These are phyloP conservation scores for Neomonachus schauinslandi DNA, from an alignment of 2,113 vertebrate species.

Conservation along the genomic window DNA sequence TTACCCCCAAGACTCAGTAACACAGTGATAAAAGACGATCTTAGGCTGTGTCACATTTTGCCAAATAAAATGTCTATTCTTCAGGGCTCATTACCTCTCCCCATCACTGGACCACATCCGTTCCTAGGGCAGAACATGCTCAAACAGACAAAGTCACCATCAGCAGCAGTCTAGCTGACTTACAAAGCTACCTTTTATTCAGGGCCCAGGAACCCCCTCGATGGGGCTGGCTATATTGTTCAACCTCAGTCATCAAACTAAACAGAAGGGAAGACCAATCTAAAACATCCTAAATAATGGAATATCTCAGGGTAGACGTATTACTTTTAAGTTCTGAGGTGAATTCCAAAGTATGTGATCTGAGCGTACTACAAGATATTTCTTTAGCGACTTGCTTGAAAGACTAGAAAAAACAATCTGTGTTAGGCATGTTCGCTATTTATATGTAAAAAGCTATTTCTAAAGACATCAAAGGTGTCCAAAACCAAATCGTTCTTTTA, in stretches of 20 bases:
- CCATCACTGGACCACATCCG: not conserved
- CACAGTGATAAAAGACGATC: not conserved
- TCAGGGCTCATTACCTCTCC: not conserved
- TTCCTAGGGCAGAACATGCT: not conserved
- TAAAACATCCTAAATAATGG: not conserved
- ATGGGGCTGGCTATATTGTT: not conserved
- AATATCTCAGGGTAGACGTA: not conserved
- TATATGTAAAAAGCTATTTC: not conserved
- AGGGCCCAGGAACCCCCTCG: not conserved
- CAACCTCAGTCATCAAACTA: not conserved
- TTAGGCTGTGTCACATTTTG: not conserved
- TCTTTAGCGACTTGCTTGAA: not conserved
- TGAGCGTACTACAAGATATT: not conserved
- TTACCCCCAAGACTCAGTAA: not conserved
- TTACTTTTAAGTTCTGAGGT: not conserved
- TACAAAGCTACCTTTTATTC: not conserved
- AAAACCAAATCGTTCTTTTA: conserved; percentile 44
- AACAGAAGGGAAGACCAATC: not conserved
- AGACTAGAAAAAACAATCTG: conserved; percentile 9
- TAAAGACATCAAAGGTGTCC: not conserved
- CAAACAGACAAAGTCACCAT: not conserved
- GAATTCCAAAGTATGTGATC: not conserved
- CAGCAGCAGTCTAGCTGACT: not conserved
- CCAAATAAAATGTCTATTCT: not conserved
- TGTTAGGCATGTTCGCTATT: not conserved